phyloP scores from a whole-genome alignment of 2,888 invertebrate genomes.

The Neoitamus cyanurus region DNA sequence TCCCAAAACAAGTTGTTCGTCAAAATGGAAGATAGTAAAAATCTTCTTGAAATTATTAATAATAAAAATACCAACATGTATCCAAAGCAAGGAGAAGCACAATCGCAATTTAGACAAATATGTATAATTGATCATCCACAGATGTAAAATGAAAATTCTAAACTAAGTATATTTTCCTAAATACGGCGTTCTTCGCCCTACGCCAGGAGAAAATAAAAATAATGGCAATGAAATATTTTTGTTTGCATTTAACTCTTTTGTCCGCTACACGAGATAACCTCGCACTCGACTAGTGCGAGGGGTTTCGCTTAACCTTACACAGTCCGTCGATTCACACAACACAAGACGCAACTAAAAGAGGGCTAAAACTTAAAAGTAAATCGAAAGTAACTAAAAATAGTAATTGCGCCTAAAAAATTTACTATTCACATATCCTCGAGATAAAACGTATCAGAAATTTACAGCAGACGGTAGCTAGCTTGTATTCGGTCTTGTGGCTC shows the following conservation, averaged over 20 bases:
- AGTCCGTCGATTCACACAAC: conserved; percentile 39
- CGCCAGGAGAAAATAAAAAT: not conserved
- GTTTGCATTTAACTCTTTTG: conserved; percentile 17
- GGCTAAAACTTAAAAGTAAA: not conserved
- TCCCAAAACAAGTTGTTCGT: not conserved
- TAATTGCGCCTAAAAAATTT: conserved; percentile 42
- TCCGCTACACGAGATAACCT: not conserved
- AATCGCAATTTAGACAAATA: conserved; percentile 8
- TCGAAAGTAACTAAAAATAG: conserved; percentile 30
- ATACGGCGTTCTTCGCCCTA: not conserved
- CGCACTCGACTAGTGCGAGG: not conserved
- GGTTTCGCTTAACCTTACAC: conserved; percentile 19
- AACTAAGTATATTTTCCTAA: conserved; percentile 41
- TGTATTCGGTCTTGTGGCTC: not conserved
- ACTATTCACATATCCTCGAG: conserved; percentile 29
- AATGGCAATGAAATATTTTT: conserved; percentile 36
- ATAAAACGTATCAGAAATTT: conserved; percentile 28
- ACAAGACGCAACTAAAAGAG: conserved; percentile 15
- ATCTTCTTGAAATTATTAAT: not conserved
- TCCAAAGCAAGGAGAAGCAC: not conserved
- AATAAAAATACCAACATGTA: not conserved
- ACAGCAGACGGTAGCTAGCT: conserved; percentile 38
- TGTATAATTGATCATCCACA: conserved; percentile 6
- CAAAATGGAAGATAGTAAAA: not conserved
- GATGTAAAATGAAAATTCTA: not conserved